Conservation (phyloP, 2,797 vertebrate genomes). For the Gymnoscopelus braueri region DNA sequence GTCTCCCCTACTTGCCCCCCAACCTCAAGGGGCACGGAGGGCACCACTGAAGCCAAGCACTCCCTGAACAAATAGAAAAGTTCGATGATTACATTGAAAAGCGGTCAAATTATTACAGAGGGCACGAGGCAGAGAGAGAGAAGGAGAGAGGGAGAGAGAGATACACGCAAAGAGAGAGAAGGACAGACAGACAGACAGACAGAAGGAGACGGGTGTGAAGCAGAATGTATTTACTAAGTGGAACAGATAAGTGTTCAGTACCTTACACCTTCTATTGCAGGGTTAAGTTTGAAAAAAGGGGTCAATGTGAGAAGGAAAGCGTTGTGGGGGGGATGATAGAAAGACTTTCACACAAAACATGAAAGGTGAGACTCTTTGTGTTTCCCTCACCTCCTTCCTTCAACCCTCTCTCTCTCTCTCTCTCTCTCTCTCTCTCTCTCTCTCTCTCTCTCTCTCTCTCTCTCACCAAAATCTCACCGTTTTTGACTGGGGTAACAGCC, state of each 20-base stretch:
- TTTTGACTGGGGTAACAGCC: no score
- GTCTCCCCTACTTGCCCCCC: no score
- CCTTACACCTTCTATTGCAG: conserved; percentile 56
- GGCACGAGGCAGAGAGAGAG: no score
- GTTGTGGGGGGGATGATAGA: conserved; percentile 55
- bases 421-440: background rate
- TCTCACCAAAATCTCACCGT: background rate
- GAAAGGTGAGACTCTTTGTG: conserved; percentile 59
- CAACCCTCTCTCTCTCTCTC: background rate
- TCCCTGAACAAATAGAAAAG: conserved; percentile 47
- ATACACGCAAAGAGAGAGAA: no score
- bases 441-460: conserved; percentile 25
- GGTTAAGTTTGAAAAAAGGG: conserved; percentile 62
- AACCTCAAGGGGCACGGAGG: no score
- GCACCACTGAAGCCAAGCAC: conserved; percentile 20
- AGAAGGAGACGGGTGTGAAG: conserved; percentile 2
- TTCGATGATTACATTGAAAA: conserved; percentile 52
- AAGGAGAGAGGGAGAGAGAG: no score
- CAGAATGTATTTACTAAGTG: conserved; percentile 28
- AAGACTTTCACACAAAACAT: conserved; percentile 66
- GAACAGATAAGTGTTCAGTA: conserved; percentile 27
- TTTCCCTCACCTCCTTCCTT: conserved; percentile 47
- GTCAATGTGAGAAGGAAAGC: conserved; percentile 63
- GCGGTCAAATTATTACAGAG: conserved; percentile 5
- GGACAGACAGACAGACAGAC: no score